Base-by-base conservation (phyloP, 2,797 vertebrate genomes). In the Enteromius trimaculatus region DNA sequence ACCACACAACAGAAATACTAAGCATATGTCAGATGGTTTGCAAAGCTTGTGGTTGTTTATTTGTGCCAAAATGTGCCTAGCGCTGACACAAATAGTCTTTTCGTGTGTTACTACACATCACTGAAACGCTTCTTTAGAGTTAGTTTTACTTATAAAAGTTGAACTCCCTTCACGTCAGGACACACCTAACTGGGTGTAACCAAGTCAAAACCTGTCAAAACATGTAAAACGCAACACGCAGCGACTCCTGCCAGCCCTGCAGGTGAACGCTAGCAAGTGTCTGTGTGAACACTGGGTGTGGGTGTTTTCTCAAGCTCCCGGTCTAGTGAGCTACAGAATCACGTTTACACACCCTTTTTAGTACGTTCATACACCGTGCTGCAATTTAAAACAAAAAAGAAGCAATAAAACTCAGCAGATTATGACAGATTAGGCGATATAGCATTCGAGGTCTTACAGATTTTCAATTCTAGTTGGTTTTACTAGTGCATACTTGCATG, bases 151-250 rank as follows among this genome's bases (percentile, higher is more conserved):
- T 19, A 68, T 13, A 68, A n/a, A 68, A 51, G 26, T 21, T 13
- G 14, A 70, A 62, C 55, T 72, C 21, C 39, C 8, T 62, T 34
- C 14, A 19, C 69, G 0, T 31, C 16, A 68, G 14, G 53, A 69
- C 62, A 77, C 49, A 76, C 81, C 62, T 76, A 69, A 39, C 23
- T 69, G 81, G 81, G 81, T 77, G 81, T 82, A 77, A 37, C 64
- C 11, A 10, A 55, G 23, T 34, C 37, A 42, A 42, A 69, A 55
- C 81, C 3, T 82, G 81, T 77, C 23, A 66, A 69, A 77, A 82
- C 81, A 65, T 0, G 60, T n/a, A 47, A 49, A 65, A 58, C 8
- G 62, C 34, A 68, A 77, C 47, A 58, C 23, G 17, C 60, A 13
- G 72, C 9, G 51, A 82, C 49, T 82, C 37, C 81, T 69, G 72